Evolutionary conservation across 2,888 invertebrate species (phyloP).

Genomic region (Dolichomitus sp.): DNA sequence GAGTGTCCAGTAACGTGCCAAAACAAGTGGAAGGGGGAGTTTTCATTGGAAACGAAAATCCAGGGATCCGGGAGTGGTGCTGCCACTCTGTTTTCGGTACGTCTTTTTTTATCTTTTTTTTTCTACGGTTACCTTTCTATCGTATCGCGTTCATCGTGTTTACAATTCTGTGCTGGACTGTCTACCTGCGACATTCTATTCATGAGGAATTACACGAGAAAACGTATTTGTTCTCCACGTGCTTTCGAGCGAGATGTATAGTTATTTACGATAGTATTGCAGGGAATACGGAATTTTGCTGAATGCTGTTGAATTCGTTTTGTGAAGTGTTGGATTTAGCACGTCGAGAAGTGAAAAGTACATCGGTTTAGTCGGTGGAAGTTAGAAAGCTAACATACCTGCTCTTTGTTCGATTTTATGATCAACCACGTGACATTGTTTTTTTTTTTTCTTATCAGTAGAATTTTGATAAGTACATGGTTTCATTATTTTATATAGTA

Average conservation of each 20-base stretch:
- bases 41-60: constrained; percentile 11
- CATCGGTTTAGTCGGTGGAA: not conserved
- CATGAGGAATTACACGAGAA: not conserved
- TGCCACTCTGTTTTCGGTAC: constrained; percentile 23
- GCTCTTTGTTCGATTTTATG: not conserved
- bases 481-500: too few species aligned
- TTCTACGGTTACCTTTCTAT: not conserved
- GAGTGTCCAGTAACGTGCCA: constrained; percentile 11
- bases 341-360: not conserved
- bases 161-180: not conserved
- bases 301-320: not conserved
- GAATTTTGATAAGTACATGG: too few species aligned
- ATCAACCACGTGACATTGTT: too few species aligned
- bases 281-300: not conserved
- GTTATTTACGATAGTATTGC: not conserved
- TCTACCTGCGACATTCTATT: not conserved
- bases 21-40: not conserved
- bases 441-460: too few species aligned
- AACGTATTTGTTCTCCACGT: not conserved
- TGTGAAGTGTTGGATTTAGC: not conserved
- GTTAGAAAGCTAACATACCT: not conserved
- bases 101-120: not conserved
- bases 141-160: not conserved
- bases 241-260: not conserved
- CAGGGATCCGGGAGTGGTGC: constrained; percentile 28